phyloP scores from a whole-genome alignment of 1,140 invertebrate species.

The Drosophila neocordata region DNA sequence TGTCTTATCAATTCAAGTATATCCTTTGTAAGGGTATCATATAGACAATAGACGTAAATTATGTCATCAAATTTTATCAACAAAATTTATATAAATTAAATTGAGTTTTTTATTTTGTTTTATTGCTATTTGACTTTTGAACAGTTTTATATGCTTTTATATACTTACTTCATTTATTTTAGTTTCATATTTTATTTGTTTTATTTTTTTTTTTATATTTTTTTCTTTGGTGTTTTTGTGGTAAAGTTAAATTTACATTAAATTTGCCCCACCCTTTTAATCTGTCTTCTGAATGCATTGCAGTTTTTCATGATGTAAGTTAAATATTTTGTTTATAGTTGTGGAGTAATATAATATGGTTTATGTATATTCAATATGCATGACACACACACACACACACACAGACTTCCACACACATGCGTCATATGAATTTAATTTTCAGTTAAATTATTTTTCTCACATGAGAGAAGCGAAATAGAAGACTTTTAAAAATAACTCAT shows the following conservation, averaged over 20 bases:
- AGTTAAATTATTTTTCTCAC: constrained; percentile 34
- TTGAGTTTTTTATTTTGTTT: background rate
- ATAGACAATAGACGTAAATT: background rate
- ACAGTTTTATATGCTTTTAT: background rate
- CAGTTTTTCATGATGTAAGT: constrained; percentile 24
- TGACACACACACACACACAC: constrained; percentile 29
- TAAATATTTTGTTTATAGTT: constrained; percentile 6
- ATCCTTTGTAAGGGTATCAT: no score
- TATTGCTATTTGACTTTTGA: background rate
- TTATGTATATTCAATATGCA: constrained; percentile 25
- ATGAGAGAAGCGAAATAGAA: constrained; percentile 3
- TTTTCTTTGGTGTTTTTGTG: constrained; percentile 27
- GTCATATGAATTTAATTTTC: constrained; percentile 45
- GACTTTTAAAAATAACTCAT: constrained; percentile 5
- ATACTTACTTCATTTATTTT: background rate
- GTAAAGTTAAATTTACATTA: constrained; percentile 15
- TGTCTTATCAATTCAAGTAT: no score
- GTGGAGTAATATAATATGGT: constrained; percentile 36
- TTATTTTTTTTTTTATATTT: background rate
- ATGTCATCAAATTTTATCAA: background rate
- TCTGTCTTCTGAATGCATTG: background rate
- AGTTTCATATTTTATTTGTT: constrained; percentile 29
- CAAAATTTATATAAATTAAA: background rate
- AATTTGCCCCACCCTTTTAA: constrained; percentile 14
- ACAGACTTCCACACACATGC: constrained; percentile 4